phyloP scores from a whole-genome alignment of 1,140 invertebrate genomes.

The Phortica variegata region DNA sequence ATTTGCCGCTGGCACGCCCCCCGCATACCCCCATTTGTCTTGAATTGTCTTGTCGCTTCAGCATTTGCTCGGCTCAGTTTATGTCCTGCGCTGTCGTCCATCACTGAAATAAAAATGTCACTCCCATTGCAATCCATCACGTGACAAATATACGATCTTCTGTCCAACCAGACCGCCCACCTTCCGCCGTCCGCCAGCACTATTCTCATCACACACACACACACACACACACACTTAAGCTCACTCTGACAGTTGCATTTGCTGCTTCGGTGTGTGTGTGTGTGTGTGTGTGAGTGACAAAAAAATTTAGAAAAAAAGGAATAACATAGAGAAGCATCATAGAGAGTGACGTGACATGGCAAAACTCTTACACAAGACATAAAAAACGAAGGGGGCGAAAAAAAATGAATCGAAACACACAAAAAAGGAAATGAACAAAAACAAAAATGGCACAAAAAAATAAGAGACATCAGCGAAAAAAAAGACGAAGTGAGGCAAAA shows the following conservation, averaged over 20 bases:
- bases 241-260: no score
- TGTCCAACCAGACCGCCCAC: no score
- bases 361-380: conserved; percentile 42
- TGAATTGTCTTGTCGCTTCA: background rate
- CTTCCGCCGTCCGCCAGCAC: background rate
- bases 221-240: no score
- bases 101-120: conserved; percentile 57
- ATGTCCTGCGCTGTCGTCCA: conserved; percentile 48
- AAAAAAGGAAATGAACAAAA: no score
- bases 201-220: background rate
- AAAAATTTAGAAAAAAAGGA: conserved; percentile 13
- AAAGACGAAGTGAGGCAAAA: no score
- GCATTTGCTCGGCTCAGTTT: conserved; percentile 21
- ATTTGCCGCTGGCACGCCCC: background rate
- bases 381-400: conserved; percentile 35
- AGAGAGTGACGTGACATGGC: conserved; percentile 51
- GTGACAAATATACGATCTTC: conserved; percentile 56
- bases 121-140: conserved; percentile 57
- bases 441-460: no score
- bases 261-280: background rate
- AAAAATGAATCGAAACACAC: no score
- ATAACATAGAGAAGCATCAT: no score
- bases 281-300: conserved; percentile 15
- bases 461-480: no score
- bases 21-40: background rate